Evolutionary conservation across 2,113 vertebrate species (phyloP), one percentile per base, ranked within the genome.

Genomic region (Hyla sarda): DNA sequence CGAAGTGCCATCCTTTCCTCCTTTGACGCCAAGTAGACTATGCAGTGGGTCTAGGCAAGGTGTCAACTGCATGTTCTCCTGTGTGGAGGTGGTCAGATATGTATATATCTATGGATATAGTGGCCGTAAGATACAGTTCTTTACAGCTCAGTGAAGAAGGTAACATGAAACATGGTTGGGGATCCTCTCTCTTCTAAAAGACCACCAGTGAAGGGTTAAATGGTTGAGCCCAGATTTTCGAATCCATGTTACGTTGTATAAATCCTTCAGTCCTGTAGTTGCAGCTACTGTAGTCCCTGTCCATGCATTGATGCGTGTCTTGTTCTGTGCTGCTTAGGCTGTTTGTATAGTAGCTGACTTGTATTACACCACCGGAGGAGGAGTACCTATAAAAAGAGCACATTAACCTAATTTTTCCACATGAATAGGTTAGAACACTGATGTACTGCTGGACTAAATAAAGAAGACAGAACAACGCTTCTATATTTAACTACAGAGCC

Each of bases 351-450:
- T 34, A 34, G 65, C 16, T 50, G 1, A 32, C 74, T 32, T 54
- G 74, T 17, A 77, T 52, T 77, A 77, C 74, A 34, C 12, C 47
- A 19, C 12, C 28, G 25, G 21, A 47, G 37, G 19, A 73, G 23
- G 23, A 19, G 25, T 10, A 52, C 74, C 47, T 77, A 30, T 77
- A 50, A 77, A 76, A 77, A 32, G 25, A 76, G 74, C 47, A 77
- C n/a, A 19, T 77, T 77, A 77, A 77, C 74, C 72, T 74, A 25
- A 45, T 74, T 74, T 48, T 74, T 71, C 34, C 67, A 71, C 67
- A 71, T 71, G 67, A 71, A 23, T 41, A 37, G 67, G 67, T 71
- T 71, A 71, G 21, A 71, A 71, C 67, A 71, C 67, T 71, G 67
- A 41, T 37, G 67, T 71, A 41, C 32, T 71, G 32, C 67, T 71